These are phyloP conservation scores for Drosophila prostipennis DNA, from an alignment of 2,888 invertebrate genomes.

Conservation along the genomic window DNA sequence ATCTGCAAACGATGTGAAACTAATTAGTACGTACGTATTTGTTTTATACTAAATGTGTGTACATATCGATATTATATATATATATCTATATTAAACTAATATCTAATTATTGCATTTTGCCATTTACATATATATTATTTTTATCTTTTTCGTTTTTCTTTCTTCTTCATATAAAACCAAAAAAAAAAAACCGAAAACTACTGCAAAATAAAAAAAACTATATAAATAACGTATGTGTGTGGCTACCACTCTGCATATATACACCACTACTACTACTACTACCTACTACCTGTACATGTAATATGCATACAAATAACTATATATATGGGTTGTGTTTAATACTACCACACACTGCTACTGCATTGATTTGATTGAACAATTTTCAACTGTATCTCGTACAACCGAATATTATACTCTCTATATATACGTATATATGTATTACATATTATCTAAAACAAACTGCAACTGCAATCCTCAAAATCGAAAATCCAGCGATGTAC, in stretches of 20 bases:
- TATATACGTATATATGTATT: constrained; percentile 66
- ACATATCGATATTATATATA: constrained; percentile 77
- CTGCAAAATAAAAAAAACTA: constrained; percentile 67
- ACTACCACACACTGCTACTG: constrained; percentile 80
- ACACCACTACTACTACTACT: constrained; percentile 70
- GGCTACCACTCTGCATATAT: constrained; percentile 80
- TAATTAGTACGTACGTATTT: constrained; percentile 76
- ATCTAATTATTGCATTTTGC: constrained; percentile 84
- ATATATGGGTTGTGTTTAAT: constrained; percentile 82
- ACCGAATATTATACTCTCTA: constrained; percentile 70
- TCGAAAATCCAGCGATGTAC: constrained; percentile 84
- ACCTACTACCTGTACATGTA: constrained; percentile 81
- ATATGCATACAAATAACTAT: constrained; percentile 73
- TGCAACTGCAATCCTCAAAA: constrained; percentile 70
- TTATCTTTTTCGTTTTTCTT: constrained; percentile 84
- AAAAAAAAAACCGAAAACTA: constrained; percentile 70
- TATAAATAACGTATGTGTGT: constrained; percentile 79
- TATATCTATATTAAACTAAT: constrained; percentile 79
- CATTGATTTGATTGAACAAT: constrained; percentile 83
- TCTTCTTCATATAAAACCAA: constrained; percentile 82
- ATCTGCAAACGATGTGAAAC: constrained; percentile 58
- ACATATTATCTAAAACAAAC: constrained; percentile 65
- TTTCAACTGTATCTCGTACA: constrained; percentile 79
- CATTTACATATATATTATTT: constrained; percentile 84
- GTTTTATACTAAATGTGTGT: constrained; percentile 77